Evolutionary conservation across 2,888 invertebrate species (phyloP), one percentile per base, ranked within the genome.

Genomic region (Synanthedon tipuliformis): DNA sequence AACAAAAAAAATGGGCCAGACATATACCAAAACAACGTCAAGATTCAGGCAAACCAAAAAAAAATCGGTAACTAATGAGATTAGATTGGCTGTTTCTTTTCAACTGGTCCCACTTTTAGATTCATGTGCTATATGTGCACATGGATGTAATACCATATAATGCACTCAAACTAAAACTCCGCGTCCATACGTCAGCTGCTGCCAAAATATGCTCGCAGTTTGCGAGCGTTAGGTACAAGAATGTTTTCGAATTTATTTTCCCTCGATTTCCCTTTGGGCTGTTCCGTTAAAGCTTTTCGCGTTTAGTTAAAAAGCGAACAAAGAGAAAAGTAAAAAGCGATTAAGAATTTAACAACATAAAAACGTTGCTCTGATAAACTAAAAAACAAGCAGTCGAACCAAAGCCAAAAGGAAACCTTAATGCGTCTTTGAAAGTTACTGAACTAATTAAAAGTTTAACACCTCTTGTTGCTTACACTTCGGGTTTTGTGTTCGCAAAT

Each of bases 401-500:
- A 60, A 62, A 65, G 63, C 64, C 58, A 63, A 58, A 63, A 64
- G 69, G 70, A 73, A 78, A 60, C 73, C 69, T 68, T 79, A 79
- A 78, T 69, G 73, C 69, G 74, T 75, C 73, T 76, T 78, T 67
- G 66, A 65, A 71, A 80, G 73, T 79, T 77, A 61, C 61, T 58
- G 63, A 82, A 83, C 78, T 82, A 83, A 83, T 83, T 82, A 81
- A 81, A 83, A 83, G 76, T 83, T 82, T 73, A 76, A 71, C 79
- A 80, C 78, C 78, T 79, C 75, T 76, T 73, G 76, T 73, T 75
- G 70, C 67, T 59, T 66, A 58, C 67, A 66, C 62, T 68, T 66
- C 65, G 69, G 69, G 64, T 69, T 67, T 66, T 66, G 69, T 59
- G 59, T 53, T 66, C 62, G 63, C 68, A 73, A 77, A 78, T 77